phyloP scores from a whole-genome alignment of 37 sponge, comb jelly and placozoan genomes.

The Ephydatia muelleri region DNA sequence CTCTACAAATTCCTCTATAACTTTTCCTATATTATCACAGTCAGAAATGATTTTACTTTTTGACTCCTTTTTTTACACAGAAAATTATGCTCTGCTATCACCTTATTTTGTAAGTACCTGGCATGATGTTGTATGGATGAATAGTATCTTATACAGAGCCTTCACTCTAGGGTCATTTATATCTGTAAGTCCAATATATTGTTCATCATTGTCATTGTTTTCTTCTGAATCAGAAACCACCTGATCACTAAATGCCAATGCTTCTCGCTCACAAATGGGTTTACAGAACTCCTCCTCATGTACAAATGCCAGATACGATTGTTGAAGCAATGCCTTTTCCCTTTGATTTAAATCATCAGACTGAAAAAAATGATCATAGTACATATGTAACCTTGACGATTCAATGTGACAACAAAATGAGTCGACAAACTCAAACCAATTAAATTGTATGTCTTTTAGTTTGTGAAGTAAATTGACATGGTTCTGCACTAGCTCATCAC shows the following conservation, averaged over 20 bases:
- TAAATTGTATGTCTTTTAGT: no score
- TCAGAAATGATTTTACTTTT: neutral
- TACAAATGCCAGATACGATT: no score
- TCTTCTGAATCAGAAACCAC: slow-evolving; percentile 25
- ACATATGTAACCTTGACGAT: no score
- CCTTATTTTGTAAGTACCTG: slow-evolving; percentile 1
- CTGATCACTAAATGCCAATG: slow-evolving; percentile 15
- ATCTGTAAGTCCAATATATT: slow-evolving; percentile 3
- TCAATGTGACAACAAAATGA: no score
- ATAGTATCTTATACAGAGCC: neutral
- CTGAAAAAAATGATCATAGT: no score
- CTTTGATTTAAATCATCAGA: no score
- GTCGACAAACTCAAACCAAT: no score
- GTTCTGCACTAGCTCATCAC: no score
- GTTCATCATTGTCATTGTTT: slow-evolving; percentile 24
- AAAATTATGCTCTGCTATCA: slow-evolving; percentile 13
- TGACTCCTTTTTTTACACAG: slow-evolving; percentile 3
- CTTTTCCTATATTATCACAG: slow-evolving; percentile 29
- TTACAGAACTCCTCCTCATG: no score
- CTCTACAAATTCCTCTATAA: slow-evolving; percentile 25
- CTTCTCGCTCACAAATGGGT: neutral
- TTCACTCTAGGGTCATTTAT: neutral
- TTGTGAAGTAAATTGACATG: no score
- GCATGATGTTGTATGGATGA: neutral
- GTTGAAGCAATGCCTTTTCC: no score